Percentiles rank a stretch among this genome's conserved stretches.
These are phyloP conservation scores for Micronisus gabar DNA, from an alignment of 2,113 vertebrate species.

Conservation along the genomic window DNA sequence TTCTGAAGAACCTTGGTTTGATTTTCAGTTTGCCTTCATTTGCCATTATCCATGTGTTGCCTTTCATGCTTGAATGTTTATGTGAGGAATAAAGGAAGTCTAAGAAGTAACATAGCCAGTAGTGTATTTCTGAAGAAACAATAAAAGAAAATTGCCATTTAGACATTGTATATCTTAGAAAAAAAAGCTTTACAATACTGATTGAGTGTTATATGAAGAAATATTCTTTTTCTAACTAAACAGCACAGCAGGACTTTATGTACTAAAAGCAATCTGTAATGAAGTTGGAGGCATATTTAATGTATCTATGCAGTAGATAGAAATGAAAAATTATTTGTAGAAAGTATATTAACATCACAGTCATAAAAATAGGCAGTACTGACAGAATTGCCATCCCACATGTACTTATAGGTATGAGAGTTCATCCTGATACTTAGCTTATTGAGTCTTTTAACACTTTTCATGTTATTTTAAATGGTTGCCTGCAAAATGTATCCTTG, in stretches of 20 bases:
- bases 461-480: not conserved
- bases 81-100: not conserved
- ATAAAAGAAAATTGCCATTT: not conserved
- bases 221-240: not conserved
- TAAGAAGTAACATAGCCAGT: not conserved
- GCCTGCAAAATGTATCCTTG: not conserved
- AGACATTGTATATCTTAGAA: not conserved
- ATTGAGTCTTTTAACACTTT: not conserved
- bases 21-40: not conserved
- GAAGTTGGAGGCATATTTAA: not conserved
- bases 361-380: not conserved
- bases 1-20: not conserved
- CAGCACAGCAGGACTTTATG: not conserved
- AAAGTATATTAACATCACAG: not conserved
- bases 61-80: not conserved
- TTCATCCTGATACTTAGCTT: not conserved
- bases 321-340: not conserved
- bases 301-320: not conserved
- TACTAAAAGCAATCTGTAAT: not conserved
- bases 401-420: not conserved
- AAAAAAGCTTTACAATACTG: not conserved
- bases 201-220: not conserved
- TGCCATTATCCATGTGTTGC: not conserved
- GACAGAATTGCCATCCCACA: not conserved
- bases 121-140: not conserved